Base-by-base conservation (phyloP, 1,140 invertebrate genomes). In the Macrobrachium rosenbergii region DNA sequence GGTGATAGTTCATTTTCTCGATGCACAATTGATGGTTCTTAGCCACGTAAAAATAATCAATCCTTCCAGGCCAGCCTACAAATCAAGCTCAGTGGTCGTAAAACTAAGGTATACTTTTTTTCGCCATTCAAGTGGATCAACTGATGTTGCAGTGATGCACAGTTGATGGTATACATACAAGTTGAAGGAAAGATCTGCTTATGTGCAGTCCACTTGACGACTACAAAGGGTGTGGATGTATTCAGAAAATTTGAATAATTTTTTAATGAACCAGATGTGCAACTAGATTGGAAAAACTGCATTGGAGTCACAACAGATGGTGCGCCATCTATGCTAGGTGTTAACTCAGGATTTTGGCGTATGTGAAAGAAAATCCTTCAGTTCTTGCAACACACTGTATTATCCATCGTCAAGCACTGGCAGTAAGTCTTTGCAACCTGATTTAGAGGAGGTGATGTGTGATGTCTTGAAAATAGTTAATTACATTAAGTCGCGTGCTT, bases 381-480 rank as follows among this genome's bases (percentile, higher is more conserved):
- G 62, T 82, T 59, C 79, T 82, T 82, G 62, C 60, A 82, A 64
- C 79, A 69, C 16, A 81, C 23, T 78, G 76, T 37, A 58, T 79
- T 63, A 43, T 81, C 79, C n/a, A 63, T 63, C 28, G 60, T 21
- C 64, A n/a, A 52, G 37, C 81, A 82, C 28, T 82, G 58, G 52
- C 82, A 60, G 59, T n/a, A 23, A 12, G 58, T 16, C 19, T 62
- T 62, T n/a, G 16, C 72, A 75, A 77, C 52, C 75, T 63, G 69
- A 77, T 63, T 76, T 84, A 72, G 72, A 84, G 73, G 72, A 76
- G 75, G 73, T 75, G 52, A 84, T 76, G 58, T 60, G 62, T 84
- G 82, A 76, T 84, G 82, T 84, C 64, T 21, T 82, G 19, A 82
- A 64, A 45, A 45, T 82, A 16, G 67, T 82, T 64, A 21, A 64